phyloP scores from a whole-genome alignment of 2,113 vertebrate genomes.

The Azemiops feae region DNA sequence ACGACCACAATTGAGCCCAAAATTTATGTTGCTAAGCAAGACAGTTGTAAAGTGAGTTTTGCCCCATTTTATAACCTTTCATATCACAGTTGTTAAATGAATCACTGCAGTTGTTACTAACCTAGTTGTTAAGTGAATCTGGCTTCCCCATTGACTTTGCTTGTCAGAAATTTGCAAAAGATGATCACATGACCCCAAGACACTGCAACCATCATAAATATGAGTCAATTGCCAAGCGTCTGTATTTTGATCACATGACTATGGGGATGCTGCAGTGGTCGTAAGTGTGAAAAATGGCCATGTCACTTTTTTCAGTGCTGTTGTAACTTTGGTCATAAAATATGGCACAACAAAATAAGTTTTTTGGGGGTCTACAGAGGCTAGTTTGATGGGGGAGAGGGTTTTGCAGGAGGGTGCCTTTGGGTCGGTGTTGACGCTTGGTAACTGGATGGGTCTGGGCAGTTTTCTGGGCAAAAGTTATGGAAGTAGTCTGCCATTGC shows the following conservation, averaged over 20 bases:
- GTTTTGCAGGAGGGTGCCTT: neutral
- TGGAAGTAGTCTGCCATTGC: neutral
- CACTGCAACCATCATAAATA: neutral
- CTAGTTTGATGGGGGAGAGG: neutral
- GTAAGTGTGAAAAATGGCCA: neutral
- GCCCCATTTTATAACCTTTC: neutral
- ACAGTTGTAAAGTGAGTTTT: neutral
- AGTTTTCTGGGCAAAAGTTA: neutral
- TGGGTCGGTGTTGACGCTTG: neutral
- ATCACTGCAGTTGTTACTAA: neutral
- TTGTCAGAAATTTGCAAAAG: neutral
- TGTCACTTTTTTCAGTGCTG: neutral
- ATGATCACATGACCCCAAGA: neutral
- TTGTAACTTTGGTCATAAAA: neutral
- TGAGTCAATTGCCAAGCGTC: neutral
- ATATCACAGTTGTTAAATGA: neutral
- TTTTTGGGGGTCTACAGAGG: neutral
- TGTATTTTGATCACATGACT: neutral
- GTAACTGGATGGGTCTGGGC: neutral
- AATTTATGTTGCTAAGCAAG: neutral
- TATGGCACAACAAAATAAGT: neutral
- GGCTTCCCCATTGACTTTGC: neutral
- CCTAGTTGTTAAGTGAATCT: neutral
- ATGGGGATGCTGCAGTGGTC: neutral
- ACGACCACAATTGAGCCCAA: neutral